Evolutionary conservation across 2,113 vertebrate genomes (phyloP).

Genomic region (Rhizomys pruinosus): DNA sequence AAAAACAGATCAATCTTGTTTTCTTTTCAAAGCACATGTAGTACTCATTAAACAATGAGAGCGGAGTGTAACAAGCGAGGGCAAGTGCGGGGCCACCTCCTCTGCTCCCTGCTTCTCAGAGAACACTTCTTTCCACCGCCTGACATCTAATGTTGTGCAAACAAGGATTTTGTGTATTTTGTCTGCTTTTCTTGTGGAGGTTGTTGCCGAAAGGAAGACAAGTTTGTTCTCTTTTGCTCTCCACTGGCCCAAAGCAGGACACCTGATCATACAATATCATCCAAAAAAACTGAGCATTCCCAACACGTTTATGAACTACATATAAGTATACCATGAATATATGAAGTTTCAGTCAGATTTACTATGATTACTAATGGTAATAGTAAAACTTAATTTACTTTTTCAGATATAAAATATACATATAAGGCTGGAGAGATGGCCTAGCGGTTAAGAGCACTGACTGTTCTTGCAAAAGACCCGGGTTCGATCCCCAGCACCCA

Average conservation of each 20-base stretch:
- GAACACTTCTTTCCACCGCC: neutral
- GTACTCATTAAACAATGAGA: neutral
- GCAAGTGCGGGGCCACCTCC: neutral
- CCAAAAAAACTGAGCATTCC: neutral
- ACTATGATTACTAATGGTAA: neutral
- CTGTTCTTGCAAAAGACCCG: too few species aligned
- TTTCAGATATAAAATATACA: neutral
- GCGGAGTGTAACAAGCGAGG: neutral
- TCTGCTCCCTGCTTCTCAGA: neutral
- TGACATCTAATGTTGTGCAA: neutral
- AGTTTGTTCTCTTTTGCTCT: neutral
- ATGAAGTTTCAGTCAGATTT: conserved; percentile 19
- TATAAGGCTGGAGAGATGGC: too few species aligned
- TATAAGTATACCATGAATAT: neutral
- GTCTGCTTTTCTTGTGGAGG: neutral
- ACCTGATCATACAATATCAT: neutral
- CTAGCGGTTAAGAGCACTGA: too few species aligned
- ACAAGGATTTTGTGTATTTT: neutral
- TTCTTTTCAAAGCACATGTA: neutral
- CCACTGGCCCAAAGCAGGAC: neutral
- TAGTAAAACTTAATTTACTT: conserved; percentile 4
- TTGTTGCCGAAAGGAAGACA: conserved; percentile 9
- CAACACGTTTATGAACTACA: neutral
- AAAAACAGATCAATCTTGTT: neutral
- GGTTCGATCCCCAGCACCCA: too few species aligned